Base-by-base conservation (phyloP, 30 jellyfish, hydroid and myxozoan genomes). In the Nemopilema nomurai region DNA sequence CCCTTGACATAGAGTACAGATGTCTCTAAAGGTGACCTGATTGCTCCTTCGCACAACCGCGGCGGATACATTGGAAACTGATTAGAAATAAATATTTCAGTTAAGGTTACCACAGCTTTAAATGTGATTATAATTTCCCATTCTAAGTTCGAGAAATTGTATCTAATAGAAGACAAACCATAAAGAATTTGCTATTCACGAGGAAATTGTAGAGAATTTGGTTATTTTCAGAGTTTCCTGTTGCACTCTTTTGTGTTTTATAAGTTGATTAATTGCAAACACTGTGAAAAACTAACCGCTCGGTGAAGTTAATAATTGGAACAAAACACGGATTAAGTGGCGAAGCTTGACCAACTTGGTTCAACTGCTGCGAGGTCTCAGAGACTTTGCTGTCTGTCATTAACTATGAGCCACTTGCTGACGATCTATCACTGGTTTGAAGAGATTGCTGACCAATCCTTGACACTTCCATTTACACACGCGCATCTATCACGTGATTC, bases 191-290 rank as follows among this genome's bases (percentile, higher is more conserved):
- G 57, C 57, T 69, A 69, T 28, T 69, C 23, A 69, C 26, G 63
- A 69, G 8, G 63, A 69, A 27, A 69, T 28, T 69, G 8, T 69
- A 27, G 27, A 4, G 21, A 69, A 69, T 69, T 69, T 8, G 25
- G 80, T 69, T 69, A 26, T 69, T 69, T 69, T 69, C 28, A 69
- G 80, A 28, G 80, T 30, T 69, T 69, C 80, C 80, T 28, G 80
- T 69, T 19, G n/a, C 21, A 24, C 28, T 25, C 21, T 62, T 28
- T 69, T 69, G 80, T 30, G 49, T 28, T 69, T 7, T 29, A 4
- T 27, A 28, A 25, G 49, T 30, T 24, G 80, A 69, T 69, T 69
- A 21, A 69, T 19, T 69, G 33, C 49, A 67, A 24, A 9, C 77
- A 64, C 31, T 64, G 28, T 19, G 31, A 64, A 64, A 52, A 64